Evolutionary conservation across 1,140 invertebrate genomes (phyloP).

Genomic region (Helicorthomorpha holstii): DNA sequence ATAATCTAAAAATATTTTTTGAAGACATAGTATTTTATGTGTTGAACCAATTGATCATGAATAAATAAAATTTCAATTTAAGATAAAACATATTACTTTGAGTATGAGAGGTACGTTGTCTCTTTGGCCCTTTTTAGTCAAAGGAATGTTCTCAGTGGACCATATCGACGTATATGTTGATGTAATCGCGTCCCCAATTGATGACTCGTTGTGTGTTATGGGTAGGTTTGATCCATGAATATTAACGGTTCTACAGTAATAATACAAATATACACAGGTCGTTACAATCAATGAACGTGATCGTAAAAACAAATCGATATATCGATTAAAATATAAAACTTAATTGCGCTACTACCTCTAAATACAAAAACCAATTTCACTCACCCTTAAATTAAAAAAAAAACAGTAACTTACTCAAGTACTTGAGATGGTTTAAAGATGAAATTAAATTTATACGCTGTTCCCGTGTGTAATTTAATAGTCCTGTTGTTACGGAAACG

Average conservation of each 20-base stretch:
- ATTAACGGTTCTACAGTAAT: not conserved
- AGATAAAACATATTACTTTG: slow-evolving; percentile 17
- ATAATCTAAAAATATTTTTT: too few relatives aligned
- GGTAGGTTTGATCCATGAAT: not conserved
- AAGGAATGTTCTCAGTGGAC: slow-evolving; percentile 23
- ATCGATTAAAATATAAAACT: too few relatives aligned
- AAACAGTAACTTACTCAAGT: slow-evolving; percentile 25
- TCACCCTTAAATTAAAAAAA: not conserved
- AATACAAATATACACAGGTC: too few relatives aligned
- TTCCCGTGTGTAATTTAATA: slow-evolving; percentile 31
- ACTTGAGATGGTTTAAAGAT: slow-evolving; percentile 34
- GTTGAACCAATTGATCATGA: too few relatives aligned
- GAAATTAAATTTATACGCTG: slow-evolving; percentile 31
- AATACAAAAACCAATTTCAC: too few relatives aligned
- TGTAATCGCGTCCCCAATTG: slow-evolving; percentile 25
- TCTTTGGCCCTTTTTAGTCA: slow-evolving; percentile 26
- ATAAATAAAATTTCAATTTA: not conserved
- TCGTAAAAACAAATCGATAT: too few relatives aligned
- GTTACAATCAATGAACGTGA: too few relatives aligned
- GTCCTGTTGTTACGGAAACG: slow-evolving; percentile 31
- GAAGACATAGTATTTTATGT: too few relatives aligned
- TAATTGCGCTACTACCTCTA: too few relatives aligned
- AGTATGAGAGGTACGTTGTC: slow-evolving; percentile 29
- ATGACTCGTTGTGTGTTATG: not conserved
- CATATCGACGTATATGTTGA: slow-evolving; percentile 32